phyloP scores from a whole-genome alignment of 2,888 invertebrate genomes.

The Agrochola lota region DNA sequence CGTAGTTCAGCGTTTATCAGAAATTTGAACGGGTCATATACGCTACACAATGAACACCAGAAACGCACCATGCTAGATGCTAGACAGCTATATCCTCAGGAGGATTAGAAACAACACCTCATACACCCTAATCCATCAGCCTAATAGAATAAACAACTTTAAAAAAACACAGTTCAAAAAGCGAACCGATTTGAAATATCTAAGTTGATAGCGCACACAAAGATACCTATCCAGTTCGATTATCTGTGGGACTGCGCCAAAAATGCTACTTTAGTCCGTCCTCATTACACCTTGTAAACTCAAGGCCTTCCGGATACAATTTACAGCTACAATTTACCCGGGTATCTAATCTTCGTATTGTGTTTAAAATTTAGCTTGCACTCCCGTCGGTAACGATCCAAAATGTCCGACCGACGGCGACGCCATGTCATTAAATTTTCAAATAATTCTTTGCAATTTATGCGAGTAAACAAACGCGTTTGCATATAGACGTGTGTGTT shows the following conservation, averaged over 20 bases:
- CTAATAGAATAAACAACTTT: background rate
- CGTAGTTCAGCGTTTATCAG: background rate
- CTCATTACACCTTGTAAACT: constrained; percentile 58
- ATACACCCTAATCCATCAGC: background rate
- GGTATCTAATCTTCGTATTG: constrained; percentile 58
- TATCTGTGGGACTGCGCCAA: constrained; percentile 49
- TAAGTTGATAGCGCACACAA: constrained; percentile 29
- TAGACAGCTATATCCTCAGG: background rate
- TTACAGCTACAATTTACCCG: constrained; percentile 62
- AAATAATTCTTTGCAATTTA: constrained; percentile 64
- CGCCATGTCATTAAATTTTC: constrained; percentile 63
- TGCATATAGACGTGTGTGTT: constrained; percentile 54
- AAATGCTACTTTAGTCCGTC: constrained; percentile 33
- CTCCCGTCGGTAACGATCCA: constrained; percentile 44
- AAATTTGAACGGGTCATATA: background rate
- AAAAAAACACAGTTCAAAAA: constrained; percentile 26
- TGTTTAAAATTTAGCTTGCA: constrained; percentile 62
- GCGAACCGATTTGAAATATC: constrained; percentile 17
- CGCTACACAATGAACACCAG: background rate
- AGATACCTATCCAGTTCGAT: constrained; percentile 23
- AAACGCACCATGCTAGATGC: background rate
- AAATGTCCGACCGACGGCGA: constrained; percentile 49
- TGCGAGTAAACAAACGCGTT: constrained; percentile 66
- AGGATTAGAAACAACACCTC: background rate
- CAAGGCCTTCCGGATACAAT: constrained; percentile 58